Evolutionary conservation across 2,113 vertebrate species (phyloP).

Genomic region (Charina bottae): DNA sequence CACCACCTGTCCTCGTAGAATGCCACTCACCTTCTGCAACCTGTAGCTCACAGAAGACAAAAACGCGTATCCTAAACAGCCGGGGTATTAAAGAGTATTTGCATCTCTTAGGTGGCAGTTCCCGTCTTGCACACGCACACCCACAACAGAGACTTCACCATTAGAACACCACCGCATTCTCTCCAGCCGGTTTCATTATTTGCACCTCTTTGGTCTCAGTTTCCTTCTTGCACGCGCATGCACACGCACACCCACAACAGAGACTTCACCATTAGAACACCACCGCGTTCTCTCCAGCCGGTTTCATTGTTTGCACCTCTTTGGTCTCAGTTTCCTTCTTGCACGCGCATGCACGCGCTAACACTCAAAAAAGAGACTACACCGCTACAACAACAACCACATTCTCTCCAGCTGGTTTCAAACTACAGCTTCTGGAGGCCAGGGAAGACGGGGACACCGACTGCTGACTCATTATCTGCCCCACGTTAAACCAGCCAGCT

Average conservation of each 20-base stretch:
- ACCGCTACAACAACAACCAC: no score
- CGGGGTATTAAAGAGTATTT: no score
- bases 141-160: not conserved
- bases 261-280: not conserved
- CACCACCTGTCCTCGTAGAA: no score
- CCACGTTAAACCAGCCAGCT: not conserved
- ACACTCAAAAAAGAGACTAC: not conserved
- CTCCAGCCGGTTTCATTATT: not conserved
- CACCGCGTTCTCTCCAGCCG: not conserved
- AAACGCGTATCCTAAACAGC: not conserved
- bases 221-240: not conserved
- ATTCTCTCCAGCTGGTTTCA: not conserved
- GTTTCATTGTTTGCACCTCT: not conserved
- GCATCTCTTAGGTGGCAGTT: not conserved
- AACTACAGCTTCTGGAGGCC: not conserved
- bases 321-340: not conserved
- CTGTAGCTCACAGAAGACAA: not conserved
- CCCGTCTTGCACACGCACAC: not conserved
- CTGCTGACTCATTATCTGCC: not conserved
- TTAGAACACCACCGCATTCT: not conserved
- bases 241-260: not conserved
- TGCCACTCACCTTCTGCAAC: not conserved
- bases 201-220: not conserved
- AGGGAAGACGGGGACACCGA: not conserved
- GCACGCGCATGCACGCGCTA: not conserved